A percentile compares a stretch with the other conserved stretches of the same genome.
Conservation (phyloP, 2,888 invertebrate genomes). For the Plusia festucae region DNA sequence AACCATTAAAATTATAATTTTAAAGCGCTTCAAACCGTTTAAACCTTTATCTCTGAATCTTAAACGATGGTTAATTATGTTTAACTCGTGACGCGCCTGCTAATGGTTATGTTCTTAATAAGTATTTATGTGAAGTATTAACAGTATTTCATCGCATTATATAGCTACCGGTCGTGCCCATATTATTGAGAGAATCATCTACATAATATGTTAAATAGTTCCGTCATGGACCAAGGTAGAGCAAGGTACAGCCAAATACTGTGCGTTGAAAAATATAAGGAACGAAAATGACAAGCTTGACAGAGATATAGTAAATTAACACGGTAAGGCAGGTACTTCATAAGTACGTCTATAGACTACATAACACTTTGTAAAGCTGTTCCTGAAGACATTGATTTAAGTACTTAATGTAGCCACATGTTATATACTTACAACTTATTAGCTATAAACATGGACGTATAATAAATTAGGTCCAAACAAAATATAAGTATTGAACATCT, state of each 20-base stretch:
- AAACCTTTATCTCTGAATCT: conserved; percentile 64
- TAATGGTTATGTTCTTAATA: conserved; percentile 55
- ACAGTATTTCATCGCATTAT: conserved; percentile 58
- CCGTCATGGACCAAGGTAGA: not conserved
- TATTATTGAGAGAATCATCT: not conserved
- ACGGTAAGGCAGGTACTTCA: no score
- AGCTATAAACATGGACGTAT: no score
- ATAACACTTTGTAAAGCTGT: no score
- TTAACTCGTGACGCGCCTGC: conserved; percentile 46
- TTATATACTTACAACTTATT: no score
- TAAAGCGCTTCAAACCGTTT: conserved; percentile 33
- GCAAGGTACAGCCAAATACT: not conserved
- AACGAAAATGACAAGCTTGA: no score
- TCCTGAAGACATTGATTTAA: no score
- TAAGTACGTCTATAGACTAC: no score
- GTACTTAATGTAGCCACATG: no score
- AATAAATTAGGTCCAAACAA: no score
- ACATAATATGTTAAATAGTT: not conserved
- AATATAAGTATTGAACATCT: no score
- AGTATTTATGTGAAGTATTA: conserved; percentile 57
- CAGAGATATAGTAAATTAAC: no score
- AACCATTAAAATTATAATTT: conserved; percentile 42
- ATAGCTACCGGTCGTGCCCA: conserved; percentile 34
- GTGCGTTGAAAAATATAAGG: not conserved
- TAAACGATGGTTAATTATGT: conserved; percentile 65